Percentiles rank a stretch among this genome's conserved stretches.
Evolutionary conservation across 1,140 invertebrate species (phyloP).

Genomic region (Ceratosolen fusciceps): DNA sequence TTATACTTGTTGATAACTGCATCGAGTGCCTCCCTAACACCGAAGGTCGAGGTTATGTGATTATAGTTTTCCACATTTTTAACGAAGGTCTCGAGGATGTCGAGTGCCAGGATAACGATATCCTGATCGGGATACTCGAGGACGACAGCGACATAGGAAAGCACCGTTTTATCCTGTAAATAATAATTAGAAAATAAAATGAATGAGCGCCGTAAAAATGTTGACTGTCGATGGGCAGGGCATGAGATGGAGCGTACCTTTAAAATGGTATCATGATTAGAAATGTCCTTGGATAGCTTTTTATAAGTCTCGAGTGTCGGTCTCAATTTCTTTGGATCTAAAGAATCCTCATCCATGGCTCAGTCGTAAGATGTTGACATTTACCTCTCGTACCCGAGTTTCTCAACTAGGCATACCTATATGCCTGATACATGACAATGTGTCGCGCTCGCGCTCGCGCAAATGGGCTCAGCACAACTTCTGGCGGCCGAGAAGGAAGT

Average conservation of each 20-base stretch:
- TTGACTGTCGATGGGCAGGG: too few relatives aligned
- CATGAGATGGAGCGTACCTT: constrained; percentile 60
- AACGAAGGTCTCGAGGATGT: constrained; percentile 67
- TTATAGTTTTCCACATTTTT: constrained; percentile 69
- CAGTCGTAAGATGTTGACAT: constrained; percentile 52
- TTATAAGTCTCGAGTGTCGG: constrained; percentile 67
- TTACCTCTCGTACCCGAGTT: neutral
- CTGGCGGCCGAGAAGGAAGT: neutral
- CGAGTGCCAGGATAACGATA: constrained; percentile 63
- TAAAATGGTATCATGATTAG: constrained; percentile 70
- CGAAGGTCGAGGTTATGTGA: constrained; percentile 70
- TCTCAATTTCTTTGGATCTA: constrained; percentile 63
- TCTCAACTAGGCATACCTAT: neutral
- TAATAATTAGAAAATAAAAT: neutral
- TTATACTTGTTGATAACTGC: constrained; percentile 65
- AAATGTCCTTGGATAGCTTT: constrained; percentile 65
- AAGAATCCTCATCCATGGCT: constrained; percentile 64
- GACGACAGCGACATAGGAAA: constrained; percentile 68
- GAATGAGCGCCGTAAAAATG: too few relatives aligned
- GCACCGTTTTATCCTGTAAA: constrained; percentile 68
- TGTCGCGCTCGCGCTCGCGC: neutral
- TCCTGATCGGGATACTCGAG: constrained; percentile 67
- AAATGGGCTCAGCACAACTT: neutral
- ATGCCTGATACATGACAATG: neutral
- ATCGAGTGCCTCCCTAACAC: constrained; percentile 67